Percentiles rank a stretch among this genome's conserved stretches.
phyloP scores from a whole-genome alignment of 1,140 invertebrate species.

The Saxidomus purpurata region DNA sequence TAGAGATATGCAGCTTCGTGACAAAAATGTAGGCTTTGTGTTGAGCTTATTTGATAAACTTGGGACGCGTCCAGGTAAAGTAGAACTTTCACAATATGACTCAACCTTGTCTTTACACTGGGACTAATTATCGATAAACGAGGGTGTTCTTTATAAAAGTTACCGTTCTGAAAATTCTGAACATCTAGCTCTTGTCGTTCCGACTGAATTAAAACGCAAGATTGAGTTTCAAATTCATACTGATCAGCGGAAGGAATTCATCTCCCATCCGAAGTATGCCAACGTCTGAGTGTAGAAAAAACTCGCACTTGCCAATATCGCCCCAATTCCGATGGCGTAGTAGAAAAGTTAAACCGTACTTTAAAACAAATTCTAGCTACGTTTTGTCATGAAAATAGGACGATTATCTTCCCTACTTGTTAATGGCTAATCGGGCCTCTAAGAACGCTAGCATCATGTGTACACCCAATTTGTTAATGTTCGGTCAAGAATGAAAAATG shows the following conservation, averaged over 20 bases:
- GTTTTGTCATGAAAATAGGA: neutral
- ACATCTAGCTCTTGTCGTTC: neutral
- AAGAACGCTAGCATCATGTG: neutral
- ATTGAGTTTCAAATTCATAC: conserved; percentile 70
- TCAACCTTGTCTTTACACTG: neutral
- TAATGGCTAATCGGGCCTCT: conserved; percentile 19
- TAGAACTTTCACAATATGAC: neutral
- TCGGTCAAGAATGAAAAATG: neutral
- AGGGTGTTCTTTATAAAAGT: neutral
- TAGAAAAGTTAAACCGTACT: conserved; percentile 73
- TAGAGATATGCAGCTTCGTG: neutral
- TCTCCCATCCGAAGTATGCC: conserved; percentile 61
- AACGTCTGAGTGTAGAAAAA: conserved; percentile 67
- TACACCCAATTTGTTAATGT: neutral
- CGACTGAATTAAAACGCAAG: neutral
- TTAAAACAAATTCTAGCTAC: neutral
- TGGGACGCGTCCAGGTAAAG: too few species aligned
- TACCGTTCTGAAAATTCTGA: neutral
- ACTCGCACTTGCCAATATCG: conserved; percentile 68
- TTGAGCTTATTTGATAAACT: too few species aligned
- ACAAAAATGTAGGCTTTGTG: too few species aligned
- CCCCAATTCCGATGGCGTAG: conserved; percentile 72
- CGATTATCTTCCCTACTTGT: conserved; percentile 24
- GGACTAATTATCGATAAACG: neutral
- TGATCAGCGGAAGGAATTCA: conserved; percentile 78